These are phyloP conservation scores for Hirtodrosophila cameraria DNA, from an alignment of 2,888 invertebrate species.

Conservation along the genomic window DNA sequence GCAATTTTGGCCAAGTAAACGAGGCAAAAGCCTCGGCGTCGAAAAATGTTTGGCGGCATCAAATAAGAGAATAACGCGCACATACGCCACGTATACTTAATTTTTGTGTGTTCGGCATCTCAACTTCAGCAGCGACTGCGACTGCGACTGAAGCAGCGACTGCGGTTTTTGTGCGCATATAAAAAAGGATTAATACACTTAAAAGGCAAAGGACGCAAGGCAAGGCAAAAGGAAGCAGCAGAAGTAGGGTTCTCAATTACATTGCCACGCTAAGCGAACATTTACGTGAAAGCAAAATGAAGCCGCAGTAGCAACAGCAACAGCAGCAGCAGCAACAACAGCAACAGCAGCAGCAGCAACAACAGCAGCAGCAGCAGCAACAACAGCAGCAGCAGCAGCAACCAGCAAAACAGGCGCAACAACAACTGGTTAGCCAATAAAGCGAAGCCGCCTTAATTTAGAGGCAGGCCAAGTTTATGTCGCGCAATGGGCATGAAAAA, in stretches of 20 bases:
- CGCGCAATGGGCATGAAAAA: conserved; percentile 75
- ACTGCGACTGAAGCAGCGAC: conserved; percentile 26
- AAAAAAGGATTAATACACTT: conserved; percentile 80
- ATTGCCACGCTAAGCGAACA: conserved; percentile 74
- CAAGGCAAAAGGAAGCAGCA: conserved; percentile 13
- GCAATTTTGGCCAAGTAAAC: conserved; percentile 78
- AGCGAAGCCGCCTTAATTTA: conserved; percentile 68
- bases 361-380: conserved; percentile 9
- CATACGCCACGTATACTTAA: conserved; percentile 67
- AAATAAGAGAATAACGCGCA: conserved; percentile 58
- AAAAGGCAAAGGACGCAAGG: conserved; percentile 48
- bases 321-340: conserved; percentile 16
- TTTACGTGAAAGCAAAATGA: conserved; percentile 79
- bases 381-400: conserved; percentile 18
- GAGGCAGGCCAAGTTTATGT: conserved; percentile 68
- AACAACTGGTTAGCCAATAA: conserved; percentile 64
- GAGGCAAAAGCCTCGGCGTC: conserved; percentile 32
- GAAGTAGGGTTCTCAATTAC: conserved; percentile 57
- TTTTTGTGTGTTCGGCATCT: conserved; percentile 39
- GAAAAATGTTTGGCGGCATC: conserved; percentile 52
- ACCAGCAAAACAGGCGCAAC: conserved; percentile 9
- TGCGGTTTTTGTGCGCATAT: conserved; percentile 59
- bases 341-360: conserved; percentile 31
- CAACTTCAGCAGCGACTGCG: conserved; percentile 33
- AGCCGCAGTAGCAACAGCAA: conserved; percentile 48